phyloP scores from a whole-genome alignment of 2,888 invertebrate species.

The Tipula helvola region DNA sequence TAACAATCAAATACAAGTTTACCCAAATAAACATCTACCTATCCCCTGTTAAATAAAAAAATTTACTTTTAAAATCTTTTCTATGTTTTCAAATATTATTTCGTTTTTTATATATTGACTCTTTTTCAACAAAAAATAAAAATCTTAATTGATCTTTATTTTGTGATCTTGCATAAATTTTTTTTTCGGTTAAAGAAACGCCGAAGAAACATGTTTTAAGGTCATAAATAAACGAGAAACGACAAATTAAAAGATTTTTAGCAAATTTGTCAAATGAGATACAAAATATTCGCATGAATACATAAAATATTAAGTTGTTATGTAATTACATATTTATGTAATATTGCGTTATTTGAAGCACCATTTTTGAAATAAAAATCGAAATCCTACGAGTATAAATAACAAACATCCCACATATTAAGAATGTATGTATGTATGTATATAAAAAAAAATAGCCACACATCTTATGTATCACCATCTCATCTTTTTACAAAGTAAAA shows the following conservation, averaged over 20 bases:
- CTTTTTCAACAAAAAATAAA: background rate
- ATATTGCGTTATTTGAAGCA: background rate
- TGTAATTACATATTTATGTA: background rate
- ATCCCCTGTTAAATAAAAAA: background rate
- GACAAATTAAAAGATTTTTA: background rate
- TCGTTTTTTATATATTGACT: background rate
- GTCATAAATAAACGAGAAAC: background rate
- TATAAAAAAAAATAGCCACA: background rate
- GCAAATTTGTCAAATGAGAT: background rate
- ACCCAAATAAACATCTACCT: background rate
- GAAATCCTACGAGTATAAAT: background rate
- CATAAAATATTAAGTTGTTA: background rate
- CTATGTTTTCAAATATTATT: background rate
- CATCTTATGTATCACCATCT: background rate
- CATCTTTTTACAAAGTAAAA: background rate
- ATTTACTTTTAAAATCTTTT: background rate
- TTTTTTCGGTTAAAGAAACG: background rate
- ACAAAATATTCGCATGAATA: background rate
- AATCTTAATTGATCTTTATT: background rate
- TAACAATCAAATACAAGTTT: background rate
- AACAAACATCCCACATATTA: background rate
- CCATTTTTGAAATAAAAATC: background rate
- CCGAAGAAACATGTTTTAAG: background rate
- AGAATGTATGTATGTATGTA: too few relatives aligned
- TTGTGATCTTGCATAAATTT: background rate